Percentiles rank a stretch among this genome's conserved stretches.
phyloP scores from a whole-genome alignment of 2,888 invertebrate species.

The Pammene fasciana region DNA sequence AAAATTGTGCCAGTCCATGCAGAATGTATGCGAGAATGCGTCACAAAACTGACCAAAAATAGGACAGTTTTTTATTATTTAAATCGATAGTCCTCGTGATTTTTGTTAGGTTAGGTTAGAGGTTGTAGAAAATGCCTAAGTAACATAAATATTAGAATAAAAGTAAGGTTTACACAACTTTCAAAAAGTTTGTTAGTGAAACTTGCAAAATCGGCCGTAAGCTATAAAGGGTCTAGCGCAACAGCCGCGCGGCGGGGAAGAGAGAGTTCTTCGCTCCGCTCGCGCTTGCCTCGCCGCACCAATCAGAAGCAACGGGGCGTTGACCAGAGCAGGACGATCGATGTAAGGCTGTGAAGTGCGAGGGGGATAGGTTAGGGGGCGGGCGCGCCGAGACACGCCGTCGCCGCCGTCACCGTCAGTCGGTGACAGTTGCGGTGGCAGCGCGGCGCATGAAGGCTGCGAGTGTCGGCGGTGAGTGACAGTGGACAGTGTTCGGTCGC shows the following conservation, averaged over 20 bases:
- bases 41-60: no score
- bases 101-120: no score
- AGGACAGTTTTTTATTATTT: no score
- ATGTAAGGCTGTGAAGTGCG: conserved; percentile 36
- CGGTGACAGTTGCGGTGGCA: conserved; percentile 4
- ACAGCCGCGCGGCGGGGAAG: conserved; percentile 12
- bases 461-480: conserved; percentile 5
- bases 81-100: no score
- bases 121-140: no score
- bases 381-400: conserved; percentile 8
- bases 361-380: conserved; percentile 29
- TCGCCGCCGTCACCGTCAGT: conserved; percentile 4
- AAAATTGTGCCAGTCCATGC: no score
- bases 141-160: background rate
- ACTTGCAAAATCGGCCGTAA: background rate
- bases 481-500: background rate
- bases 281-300: conserved; percentile 50
- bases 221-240: conserved; percentile 24
- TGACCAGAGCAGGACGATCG: conserved; percentile 51
- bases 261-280: conserved; percentile 31
- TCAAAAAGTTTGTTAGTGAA: conserved; percentile 8
- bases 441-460: conserved; percentile 6
- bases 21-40: no score
- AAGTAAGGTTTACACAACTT: background rate
- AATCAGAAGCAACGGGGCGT: conserved; percentile 59